Conservation (phyloP, 2,888 invertebrate species). For the Eulithis prunata region DNA sequence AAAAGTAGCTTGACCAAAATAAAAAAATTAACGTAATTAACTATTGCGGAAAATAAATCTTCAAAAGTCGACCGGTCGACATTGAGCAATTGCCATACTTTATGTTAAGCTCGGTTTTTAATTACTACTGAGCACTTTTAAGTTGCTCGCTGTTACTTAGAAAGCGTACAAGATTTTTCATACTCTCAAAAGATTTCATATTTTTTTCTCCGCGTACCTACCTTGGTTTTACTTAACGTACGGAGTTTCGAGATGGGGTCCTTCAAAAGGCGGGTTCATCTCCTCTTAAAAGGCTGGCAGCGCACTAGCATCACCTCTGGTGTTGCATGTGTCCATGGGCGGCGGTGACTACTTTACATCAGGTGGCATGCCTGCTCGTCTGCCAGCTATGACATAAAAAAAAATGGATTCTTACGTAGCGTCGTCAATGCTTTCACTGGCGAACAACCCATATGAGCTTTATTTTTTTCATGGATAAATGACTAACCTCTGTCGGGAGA, state of each 20-base stretch:
- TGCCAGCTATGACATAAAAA: no score
- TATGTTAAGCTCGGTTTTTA: slow-evolving; percentile 73
- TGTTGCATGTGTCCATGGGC: no score
- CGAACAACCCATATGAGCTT: no score
- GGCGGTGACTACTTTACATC: no score
- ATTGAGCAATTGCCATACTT: slow-evolving; percentile 77
- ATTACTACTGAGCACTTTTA: slow-evolving; percentile 72
- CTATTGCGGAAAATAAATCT: slow-evolving; percentile 54
- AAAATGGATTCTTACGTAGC: slow-evolving; percentile 1
- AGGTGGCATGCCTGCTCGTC: no score
- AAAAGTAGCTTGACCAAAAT: slow-evolving; percentile 13
- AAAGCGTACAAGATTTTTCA: slow-evolving; percentile 56
- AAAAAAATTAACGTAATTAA: slow-evolving; percentile 43
- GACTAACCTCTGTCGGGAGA: no score
- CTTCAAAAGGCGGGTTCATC: no score
- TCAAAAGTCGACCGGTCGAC: slow-evolving; percentile 63
- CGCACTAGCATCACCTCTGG: no score
- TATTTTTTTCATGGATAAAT: no score
- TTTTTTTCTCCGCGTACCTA: slow-evolving; percentile 21
- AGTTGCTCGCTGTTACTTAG: slow-evolving; percentile 55
- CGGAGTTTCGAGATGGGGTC: no score
- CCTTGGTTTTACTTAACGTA: slow-evolving; percentile 12
- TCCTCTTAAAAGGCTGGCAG: no score
- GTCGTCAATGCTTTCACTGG: no score
- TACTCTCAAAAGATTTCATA: slow-evolving; percentile 41